A percentile compares a stretch with the other conserved stretches of the same genome.
Conservation (phyloP, 2,888 invertebrate species). For the Eupithecia vulgata region DNA sequence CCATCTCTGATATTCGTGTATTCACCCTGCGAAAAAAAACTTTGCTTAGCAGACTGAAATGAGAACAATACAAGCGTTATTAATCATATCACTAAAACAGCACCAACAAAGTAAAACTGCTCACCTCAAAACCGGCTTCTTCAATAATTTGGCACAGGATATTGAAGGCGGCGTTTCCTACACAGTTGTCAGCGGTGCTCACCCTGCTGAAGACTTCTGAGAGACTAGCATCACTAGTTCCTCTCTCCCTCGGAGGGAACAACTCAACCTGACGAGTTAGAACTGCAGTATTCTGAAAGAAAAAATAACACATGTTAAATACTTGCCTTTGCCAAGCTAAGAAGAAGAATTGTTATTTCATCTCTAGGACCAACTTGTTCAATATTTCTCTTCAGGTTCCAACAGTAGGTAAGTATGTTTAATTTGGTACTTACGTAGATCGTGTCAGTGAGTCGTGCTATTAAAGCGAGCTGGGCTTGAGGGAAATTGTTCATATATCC, state of each 20-base stretch:
- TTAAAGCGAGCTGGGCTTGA: constrained; percentile 40
- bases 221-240: constrained; percentile 5
- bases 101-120: constrained; percentile 7
- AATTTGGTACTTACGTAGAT: constrained; percentile 63
- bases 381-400: neutral
- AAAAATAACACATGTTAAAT: neutral
- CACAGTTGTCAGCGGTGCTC: constrained; percentile 39
- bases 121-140: constrained; percentile 49
- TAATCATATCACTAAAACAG: neutral
- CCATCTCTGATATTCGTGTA: constrained; percentile 9
- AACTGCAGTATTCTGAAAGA: constrained; percentile 49
- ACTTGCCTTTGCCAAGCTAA: neutral
- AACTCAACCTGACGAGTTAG: constrained; percentile 55
- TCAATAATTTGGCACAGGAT: constrained; percentile 53
- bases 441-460: constrained; percentile 51
- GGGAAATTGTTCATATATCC: constrained; percentile 66
- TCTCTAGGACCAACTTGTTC: neutral
- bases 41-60: neutral
- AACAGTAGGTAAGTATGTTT: neutral
- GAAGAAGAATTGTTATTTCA: neutral
- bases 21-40: constrained; percentile 20
- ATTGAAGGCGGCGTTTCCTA: constrained; percentile 41
- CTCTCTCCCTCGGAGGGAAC: constrained; percentile 46
- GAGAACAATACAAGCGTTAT: neutral
- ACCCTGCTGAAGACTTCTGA: neutral